Evolutionary conservation across 1,140 invertebrate species (phyloP), one percentile per base, ranked within the genome.

Genomic region (Brachionus asplanchnoidis): DNA sequence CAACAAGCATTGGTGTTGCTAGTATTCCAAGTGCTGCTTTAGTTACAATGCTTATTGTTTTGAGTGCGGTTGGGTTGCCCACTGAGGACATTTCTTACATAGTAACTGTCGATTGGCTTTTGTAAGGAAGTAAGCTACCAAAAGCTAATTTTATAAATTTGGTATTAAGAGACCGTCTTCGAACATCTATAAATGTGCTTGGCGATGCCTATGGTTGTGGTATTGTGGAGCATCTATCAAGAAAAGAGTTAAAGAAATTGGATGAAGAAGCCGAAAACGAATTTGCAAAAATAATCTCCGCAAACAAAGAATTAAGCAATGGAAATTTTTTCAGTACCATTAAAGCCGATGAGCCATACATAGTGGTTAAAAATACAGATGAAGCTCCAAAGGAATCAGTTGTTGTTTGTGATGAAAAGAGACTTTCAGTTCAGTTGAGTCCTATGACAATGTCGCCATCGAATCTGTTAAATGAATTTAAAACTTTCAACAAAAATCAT

Each of bases 221-320:
- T 3, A 91, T 92, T 36, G 91, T 93, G 1, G 87, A 90, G 84
- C 91, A 92, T 85, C 85, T 92, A 11, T 88, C 87, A 28, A 93
- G 94, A 89, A 92, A 93, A 12, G 95, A 97, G 88, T 91, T 95
- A 53, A 91, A 91, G 32, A 50, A 36, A 53, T 28, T 85, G 12
- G 84, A 85, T 50, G 83, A 84, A 84, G 42, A 70, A 50, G 68
- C 44, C 6, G 60, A 84, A 42, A 44, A 50, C 17, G 82, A 84
- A 56, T 75, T 84, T 65, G 12, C 53, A 26, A 32, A 68, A 82
- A 82, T 82, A 44, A 68, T 60, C 1, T 14, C 79, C 11, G 20
- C 2, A 14, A 68, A 82, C 60, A 46, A 50, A 46, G 44, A 50
- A 6, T 7, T 32, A 50, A 77, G 23, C 42, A 9, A 50, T 12